phyloP scores from a whole-genome alignment of 2,888 invertebrate genomes.

The Amaurobius ferox region DNA sequence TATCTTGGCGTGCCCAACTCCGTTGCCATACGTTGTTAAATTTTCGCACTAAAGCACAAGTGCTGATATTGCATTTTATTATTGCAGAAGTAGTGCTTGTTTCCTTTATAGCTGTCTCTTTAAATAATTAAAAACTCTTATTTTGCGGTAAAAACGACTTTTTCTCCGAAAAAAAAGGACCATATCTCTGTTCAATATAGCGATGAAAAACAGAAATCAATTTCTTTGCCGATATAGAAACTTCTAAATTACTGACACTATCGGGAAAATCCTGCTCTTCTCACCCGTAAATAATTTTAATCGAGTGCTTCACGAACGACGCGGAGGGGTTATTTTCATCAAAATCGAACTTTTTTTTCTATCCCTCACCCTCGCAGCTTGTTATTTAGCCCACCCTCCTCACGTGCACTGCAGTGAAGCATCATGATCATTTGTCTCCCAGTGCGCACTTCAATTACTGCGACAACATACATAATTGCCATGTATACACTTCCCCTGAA shows the following conservation, averaged over 20 bases:
- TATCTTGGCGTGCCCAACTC: no score
- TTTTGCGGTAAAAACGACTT: conserved; percentile 6
- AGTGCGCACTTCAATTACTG: conserved; percentile 44
- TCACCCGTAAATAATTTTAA: conserved; percentile 64
- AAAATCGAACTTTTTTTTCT: not conserved
- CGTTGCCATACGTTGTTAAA: no score
- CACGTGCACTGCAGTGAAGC: conserved; percentile 30
- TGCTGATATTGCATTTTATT: no score
- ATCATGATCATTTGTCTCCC: conserved; percentile 50
- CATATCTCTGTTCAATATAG: not conserved
- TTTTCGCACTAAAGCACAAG: no score
- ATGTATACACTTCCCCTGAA: conserved; percentile 20
- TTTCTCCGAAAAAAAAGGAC: not conserved
- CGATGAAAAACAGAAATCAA: conserved; percentile 31
- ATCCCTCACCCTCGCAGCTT: not conserved
- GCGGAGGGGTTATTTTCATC: not conserved
- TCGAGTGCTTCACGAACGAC: conserved; percentile 30
- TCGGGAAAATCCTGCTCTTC: conserved; percentile 36
- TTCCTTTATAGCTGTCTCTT: no score
- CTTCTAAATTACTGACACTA: conserved; percentile 33
- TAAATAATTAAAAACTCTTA: no score
- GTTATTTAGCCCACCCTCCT: conserved; percentile 4
- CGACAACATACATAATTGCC: conserved; percentile 58
- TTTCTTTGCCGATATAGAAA: conserved; percentile 11
- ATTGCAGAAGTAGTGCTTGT: no score